These are phyloP conservation scores for Salvelinus namaycush DNA, from an alignment of 2,113 vertebrate species.

Conservation along the genomic window DNA sequence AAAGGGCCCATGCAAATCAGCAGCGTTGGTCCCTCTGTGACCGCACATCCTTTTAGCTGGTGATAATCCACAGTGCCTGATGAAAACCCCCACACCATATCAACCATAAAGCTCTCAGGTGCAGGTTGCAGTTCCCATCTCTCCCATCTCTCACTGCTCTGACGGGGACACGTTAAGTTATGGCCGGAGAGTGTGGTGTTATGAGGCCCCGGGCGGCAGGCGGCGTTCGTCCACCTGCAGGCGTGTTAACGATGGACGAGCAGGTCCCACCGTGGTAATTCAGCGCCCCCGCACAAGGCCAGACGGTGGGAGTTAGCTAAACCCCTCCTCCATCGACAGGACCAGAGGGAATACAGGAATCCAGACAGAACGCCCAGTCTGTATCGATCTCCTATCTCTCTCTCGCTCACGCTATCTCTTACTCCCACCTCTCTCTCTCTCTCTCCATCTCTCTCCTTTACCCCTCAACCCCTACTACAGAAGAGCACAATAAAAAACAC, in stretches of 20 bases:
- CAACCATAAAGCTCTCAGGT: constrained; percentile 23
- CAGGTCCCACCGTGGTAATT: constrained; percentile 43
- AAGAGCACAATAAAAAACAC: constrained; percentile 59
- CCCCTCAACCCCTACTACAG: constrained; percentile 56
- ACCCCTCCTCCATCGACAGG: constrained; percentile 37
- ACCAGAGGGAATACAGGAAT: constrained; percentile 43
- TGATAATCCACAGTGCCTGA: constrained; percentile 20
- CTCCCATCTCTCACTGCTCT: constrained; percentile 12
- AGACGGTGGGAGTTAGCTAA: constrained; percentile 39
- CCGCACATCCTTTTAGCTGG: constrained; percentile 22
- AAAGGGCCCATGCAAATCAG: constrained; percentile 41
- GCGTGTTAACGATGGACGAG: constrained; percentile 41
- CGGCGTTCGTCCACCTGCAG: constrained; percentile 40
- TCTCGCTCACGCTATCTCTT: not conserved
- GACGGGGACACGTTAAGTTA: constrained; percentile 35
- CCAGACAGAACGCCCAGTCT: constrained; percentile 37
- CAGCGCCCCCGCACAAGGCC: constrained; percentile 33
- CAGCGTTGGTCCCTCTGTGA: constrained; percentile 34
- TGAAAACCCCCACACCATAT: constrained; percentile 33
- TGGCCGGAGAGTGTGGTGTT: not conserved
- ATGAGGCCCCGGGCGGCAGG: constrained; percentile 13
- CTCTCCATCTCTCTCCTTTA: constrained; percentile 41
- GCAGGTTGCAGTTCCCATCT: not conserved
- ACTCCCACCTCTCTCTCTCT: constrained; percentile 29
- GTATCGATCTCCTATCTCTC: constrained; percentile 55